phyloP scores from a whole-genome alignment of 1,140 invertebrate genomes.

The Atta cephalotes region DNA sequence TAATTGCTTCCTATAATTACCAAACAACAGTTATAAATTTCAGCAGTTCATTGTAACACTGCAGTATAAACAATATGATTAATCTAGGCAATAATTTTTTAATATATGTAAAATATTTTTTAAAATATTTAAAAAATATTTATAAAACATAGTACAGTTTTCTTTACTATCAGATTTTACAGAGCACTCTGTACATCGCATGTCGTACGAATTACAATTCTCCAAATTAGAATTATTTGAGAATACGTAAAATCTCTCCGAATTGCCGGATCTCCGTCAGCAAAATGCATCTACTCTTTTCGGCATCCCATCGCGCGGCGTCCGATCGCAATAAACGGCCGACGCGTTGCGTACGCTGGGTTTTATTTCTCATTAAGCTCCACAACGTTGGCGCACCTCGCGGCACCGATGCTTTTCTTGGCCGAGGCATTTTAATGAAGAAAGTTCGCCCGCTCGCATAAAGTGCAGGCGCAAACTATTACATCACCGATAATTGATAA shows the following conservation, averaged over 20 bases:
- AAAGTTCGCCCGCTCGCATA: conserved; percentile 55
- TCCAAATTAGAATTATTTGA: neutral
- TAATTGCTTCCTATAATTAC: too few species aligned
- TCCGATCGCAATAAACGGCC: conserved; percentile 54
- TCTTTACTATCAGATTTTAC: neutral
- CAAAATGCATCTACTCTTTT: conserved; percentile 21
- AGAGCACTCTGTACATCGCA: neutral
- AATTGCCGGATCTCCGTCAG: neutral
- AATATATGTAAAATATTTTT: neutral
- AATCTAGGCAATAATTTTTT: too few species aligned
- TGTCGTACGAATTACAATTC: neutral
- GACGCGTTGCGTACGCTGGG: conserved; percentile 31
- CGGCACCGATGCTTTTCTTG: conserved; percentile 52
- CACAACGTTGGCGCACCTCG: neutral
- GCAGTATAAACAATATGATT: too few species aligned
- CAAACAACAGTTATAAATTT: too few species aligned
- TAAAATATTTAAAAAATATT: neutral
- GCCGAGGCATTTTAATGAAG: conserved; percentile 59
- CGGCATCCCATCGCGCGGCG: conserved; percentile 8
- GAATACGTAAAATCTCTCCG: neutral
- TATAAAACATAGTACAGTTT: neutral
- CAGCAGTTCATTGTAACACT: too few species aligned
- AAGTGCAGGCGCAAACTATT: conserved; percentile 63
- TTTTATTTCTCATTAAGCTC: conserved; percentile 61
- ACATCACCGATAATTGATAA: conserved; percentile 65